Conservation (phyloP, 1,140 invertebrate species). For the Ceratina calcarata region DNA sequence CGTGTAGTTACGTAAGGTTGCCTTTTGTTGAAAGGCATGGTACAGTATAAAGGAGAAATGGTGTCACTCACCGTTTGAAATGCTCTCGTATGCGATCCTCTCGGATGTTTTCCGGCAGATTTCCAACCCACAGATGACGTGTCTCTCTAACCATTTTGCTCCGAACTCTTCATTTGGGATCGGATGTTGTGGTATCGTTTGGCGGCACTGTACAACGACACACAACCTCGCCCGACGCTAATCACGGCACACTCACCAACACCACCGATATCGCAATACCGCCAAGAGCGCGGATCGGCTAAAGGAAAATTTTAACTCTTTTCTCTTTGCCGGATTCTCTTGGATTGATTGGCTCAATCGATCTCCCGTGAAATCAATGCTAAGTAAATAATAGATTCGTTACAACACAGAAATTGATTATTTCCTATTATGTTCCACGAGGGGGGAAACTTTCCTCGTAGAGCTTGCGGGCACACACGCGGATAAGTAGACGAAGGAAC, state of each 20-base stretch:
- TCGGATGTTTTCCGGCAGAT: conserved; percentile 99
- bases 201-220: conserved; percentile 81
- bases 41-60: not conserved
- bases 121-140: conserved; percentile 99
- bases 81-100: conserved; percentile 97
- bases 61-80: conserved; percentile 94
- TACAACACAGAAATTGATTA: conserved; percentile 23
- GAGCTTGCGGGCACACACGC: conserved; percentile 30
- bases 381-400: conserved; percentile 11
- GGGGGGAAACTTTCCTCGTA: conserved; percentile 9
- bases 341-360: conserved; percentile 2
- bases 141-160: conserved; percentile 99
- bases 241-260: conserved; percentile 58
- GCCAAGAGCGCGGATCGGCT: conserved; percentile 38
- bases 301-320: conserved; percentile 15
- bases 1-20: conserved; percentile 23
- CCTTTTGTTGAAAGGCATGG: conserved; percentile 4
- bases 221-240: conserved; percentile 75
- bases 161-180: conserved; percentile 86
- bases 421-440: conserved; percentile 8
- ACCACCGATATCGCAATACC: conserved; percentile 46
- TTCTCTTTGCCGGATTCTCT: conserved; percentile 25
- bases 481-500: conserved; percentile 24
- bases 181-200: conserved; percentile 82
- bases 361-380: conserved; percentile 38